Conservation (phyloP, 1,140 invertebrate genomes). For the Nylanderia fulva region DNA sequence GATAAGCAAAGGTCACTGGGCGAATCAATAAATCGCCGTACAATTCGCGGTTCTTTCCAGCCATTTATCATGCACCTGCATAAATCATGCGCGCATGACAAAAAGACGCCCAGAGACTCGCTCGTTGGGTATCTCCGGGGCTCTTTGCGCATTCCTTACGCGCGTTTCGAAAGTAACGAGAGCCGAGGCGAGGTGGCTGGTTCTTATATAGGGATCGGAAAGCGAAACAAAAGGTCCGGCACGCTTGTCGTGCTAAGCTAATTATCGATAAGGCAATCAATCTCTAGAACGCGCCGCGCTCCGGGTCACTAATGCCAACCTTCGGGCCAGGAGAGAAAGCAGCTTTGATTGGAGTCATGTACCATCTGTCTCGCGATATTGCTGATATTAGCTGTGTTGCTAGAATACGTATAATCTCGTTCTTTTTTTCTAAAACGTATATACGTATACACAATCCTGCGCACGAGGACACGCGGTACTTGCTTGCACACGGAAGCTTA, state of each 20-base stretch:
- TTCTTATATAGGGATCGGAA: constrained; percentile 53
- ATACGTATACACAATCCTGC: background rate
- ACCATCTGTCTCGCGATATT: background rate
- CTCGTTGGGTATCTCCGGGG: background rate
- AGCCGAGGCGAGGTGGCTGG: constrained; percentile 25
- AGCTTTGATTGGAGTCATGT: constrained; percentile 74
- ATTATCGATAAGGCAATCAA: constrained; percentile 81
- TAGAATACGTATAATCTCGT: background rate
- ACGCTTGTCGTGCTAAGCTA: constrained; percentile 73
- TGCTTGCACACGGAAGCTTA: constrained; percentile 10
- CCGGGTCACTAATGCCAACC: constrained; percentile 76
- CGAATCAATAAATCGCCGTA: constrained; percentile 49
- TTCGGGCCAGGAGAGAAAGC: constrained; percentile 78
- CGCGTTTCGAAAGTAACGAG: constrained; percentile 21
- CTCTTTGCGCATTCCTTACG: background rate
- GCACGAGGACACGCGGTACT: background rate
- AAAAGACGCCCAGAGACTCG: constrained; percentile 40
- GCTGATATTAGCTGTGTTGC: background rate
- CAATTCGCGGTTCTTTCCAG: constrained; percentile 24
- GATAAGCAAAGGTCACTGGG: constrained; percentile 51
- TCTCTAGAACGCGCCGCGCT: constrained; percentile 66
- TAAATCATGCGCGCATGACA: constrained; percentile 49
- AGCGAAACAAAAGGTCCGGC: constrained; percentile 70
- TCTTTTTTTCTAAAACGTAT: background rate
- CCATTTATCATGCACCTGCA: constrained; percentile 55